phyloP scores from a whole-genome alignment of 2,113 vertebrate genomes.

The Prionailurus viverrinus region DNA sequence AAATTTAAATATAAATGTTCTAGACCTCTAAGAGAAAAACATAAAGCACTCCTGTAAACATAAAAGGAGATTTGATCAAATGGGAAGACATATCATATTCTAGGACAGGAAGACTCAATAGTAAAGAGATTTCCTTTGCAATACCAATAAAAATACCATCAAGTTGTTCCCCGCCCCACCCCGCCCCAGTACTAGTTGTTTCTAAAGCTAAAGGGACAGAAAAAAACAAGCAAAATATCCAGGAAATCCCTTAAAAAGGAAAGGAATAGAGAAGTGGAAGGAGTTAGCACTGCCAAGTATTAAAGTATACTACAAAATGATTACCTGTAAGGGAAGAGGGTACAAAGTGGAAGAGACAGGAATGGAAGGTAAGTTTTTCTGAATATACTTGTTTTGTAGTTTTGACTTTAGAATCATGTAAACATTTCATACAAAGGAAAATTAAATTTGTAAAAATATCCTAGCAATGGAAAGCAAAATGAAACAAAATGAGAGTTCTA shows the following conservation, averaged over 20 bases:
- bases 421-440: conserved; percentile 8
- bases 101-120: neutral
- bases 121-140: neutral
- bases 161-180: neutral
- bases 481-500: neutral
- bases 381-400: neutral
- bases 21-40: neutral
- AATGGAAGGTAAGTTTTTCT: neutral
- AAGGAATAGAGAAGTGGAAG: neutral
- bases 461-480: neutral
- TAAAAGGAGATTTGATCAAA: neutral
- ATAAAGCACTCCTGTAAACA: neutral
- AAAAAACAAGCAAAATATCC: neutral
- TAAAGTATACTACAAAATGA: neutral
- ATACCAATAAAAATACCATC: conserved; percentile 17
- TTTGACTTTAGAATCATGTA: neutral
- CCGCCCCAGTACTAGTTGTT: neutral
- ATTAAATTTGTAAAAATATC: neutral
- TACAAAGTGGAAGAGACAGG: neutral
- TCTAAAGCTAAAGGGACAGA: neutral
- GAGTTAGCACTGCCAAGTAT: neutral
- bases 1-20: conserved; percentile 25
- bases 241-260: neutral
- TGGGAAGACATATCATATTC: neutral
- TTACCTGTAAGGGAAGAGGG: neutral